Percentiles rank a stretch among this genome's conserved stretches.
Conservation (phyloP, 2,888 invertebrate species). For the Cephus runcator region DNA sequence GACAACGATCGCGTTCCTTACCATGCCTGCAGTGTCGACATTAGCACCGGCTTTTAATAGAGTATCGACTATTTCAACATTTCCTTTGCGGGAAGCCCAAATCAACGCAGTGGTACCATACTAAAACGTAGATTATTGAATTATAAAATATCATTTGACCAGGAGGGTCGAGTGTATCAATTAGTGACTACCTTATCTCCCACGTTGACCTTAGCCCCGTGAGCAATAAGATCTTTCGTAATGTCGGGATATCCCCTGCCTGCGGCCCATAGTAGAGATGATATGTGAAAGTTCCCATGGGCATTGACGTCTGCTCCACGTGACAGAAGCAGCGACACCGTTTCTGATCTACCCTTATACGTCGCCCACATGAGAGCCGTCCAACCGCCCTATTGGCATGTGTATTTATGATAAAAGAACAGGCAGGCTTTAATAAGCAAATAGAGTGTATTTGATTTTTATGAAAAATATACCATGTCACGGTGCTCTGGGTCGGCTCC, state of each 20-base stretch:
- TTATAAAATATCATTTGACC: neutral
- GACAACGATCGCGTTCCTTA: constrained; percentile 47
- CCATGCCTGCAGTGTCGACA: constrained; percentile 92
- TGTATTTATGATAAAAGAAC: neutral
- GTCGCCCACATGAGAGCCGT: constrained; percentile 97
- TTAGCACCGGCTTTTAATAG: constrained; percentile 88
- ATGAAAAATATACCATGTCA: constrained; percentile 75
- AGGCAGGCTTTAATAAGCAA: neutral
- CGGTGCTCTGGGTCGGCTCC: constrained; percentile 87
- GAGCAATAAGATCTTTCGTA: constrained; percentile 82
- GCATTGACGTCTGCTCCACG: constrained; percentile 94
- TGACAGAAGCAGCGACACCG: constrained; percentile 82
- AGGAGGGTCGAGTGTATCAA: neutral
- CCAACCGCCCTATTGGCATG: constrained; percentile 86
- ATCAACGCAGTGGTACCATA: constrained; percentile 96
- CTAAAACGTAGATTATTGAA: constrained; percentile 59
- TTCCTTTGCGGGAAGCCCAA: constrained; percentile 95
- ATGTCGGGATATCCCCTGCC: constrained; percentile 91
- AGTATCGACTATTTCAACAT: constrained; percentile 83
- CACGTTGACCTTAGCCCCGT: constrained; percentile 93
- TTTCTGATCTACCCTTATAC: constrained; percentile 87
- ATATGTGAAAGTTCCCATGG: constrained; percentile 94
- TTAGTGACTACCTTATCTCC: constrained; percentile 80
- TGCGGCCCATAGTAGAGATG: constrained; percentile 93
- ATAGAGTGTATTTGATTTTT: neutral